A percentile compares a stretch with the other conserved stretches of the same genome.
phyloP scores from a whole-genome alignment of 2,888 invertebrate species.

The Polymixis flavicincta region DNA sequence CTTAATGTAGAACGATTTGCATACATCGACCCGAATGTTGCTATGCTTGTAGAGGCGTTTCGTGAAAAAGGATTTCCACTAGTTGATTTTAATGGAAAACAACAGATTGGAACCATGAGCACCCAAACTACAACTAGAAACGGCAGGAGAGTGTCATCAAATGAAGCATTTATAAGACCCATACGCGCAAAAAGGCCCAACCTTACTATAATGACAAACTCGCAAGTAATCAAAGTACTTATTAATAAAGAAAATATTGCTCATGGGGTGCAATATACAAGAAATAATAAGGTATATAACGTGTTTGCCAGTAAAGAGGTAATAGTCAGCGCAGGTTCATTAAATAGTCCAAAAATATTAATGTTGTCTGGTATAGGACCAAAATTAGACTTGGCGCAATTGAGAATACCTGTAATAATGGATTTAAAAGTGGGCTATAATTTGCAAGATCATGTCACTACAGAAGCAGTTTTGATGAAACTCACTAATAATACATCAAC shows the following conservation, averaged over 20 bases:
- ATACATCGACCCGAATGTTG: slow-evolving; percentile 90
- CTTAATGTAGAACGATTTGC: slow-evolving; percentile 91
- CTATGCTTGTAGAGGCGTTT: slow-evolving; percentile 90
- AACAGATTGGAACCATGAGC: slow-evolving; percentile 91
- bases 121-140: slow-evolving; percentile 91
- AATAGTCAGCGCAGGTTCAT: slow-evolving; percentile 90
- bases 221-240: slow-evolving; percentile 89
- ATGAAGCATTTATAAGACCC: slow-evolving; percentile 92
- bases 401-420: slow-evolving; percentile 89
- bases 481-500: slow-evolving; percentile 89
- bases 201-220: slow-evolving; percentile 85
- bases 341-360: slow-evolving; percentile 91
- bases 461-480: slow-evolving; percentile 87
- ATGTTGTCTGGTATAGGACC: slow-evolving; percentile 93
- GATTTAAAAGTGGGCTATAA: slow-evolving; percentile 93
- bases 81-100: slow-evolving; percentile 90
- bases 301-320: slow-evolving; percentile 90
- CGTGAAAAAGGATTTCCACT: slow-evolving; percentile 90
- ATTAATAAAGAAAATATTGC: slow-evolving; percentile 83
- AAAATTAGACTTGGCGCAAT: slow-evolving; percentile 80
- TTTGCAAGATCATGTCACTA: slow-evolving; percentile 93
- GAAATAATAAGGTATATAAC: slow-evolving; percentile 69
- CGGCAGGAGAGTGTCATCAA: slow-evolving; percentile 91
- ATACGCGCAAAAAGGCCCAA: slow-evolving; percentile 89
- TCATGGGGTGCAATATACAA: slow-evolving; percentile 77